These are phyloP conservation scores for Sminthurides bifidus DNA, from an alignment of 1,140 invertebrate genomes.

Conservation along the genomic window DNA sequence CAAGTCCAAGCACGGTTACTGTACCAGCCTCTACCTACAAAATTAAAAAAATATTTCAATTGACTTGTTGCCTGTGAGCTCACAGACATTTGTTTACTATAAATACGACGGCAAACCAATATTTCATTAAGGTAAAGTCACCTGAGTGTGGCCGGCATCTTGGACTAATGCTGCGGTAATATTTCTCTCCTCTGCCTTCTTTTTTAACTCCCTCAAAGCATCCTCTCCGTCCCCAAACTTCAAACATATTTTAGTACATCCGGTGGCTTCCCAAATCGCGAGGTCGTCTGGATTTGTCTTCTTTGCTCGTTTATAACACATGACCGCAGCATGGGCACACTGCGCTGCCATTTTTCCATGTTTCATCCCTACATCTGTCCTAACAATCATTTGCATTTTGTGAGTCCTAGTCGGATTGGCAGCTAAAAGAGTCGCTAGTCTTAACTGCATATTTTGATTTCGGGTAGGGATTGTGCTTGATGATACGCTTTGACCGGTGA, in stretches of 20 bases:
- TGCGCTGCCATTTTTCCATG: constrained; percentile 87
- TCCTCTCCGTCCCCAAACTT: constrained; percentile 43
- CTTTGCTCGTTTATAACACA: constrained; percentile 58
- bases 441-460: no score
- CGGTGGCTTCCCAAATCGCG: constrained; percentile 59
- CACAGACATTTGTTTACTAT: not conserved
- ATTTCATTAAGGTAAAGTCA: not conserved
- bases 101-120: no score
- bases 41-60: constrained; percentile 5
- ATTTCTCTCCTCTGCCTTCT: constrained; percentile 52
- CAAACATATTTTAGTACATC: constrained; percentile 37
- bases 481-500: not conserved
- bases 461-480: no score
- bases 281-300: constrained; percentile 50
- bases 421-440: constrained; percentile 13
- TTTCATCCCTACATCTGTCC: constrained; percentile 83
- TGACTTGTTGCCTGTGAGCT: not conserved
- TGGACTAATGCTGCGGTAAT: constrained; percentile 59
- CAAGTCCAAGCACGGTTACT: constrained; percentile 76
- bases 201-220: constrained; percentile 50
- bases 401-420: constrained; percentile 32
- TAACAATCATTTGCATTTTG: constrained; percentile 74
- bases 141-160: constrained; percentile 72
- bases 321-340: constrained; percentile 66
- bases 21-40: constrained; percentile 68